Percentiles rank a stretch among this genome's conserved stretches.
phyloP scores from a whole-genome alignment of 2,888 invertebrate species.

The Abscondita cerata region DNA sequence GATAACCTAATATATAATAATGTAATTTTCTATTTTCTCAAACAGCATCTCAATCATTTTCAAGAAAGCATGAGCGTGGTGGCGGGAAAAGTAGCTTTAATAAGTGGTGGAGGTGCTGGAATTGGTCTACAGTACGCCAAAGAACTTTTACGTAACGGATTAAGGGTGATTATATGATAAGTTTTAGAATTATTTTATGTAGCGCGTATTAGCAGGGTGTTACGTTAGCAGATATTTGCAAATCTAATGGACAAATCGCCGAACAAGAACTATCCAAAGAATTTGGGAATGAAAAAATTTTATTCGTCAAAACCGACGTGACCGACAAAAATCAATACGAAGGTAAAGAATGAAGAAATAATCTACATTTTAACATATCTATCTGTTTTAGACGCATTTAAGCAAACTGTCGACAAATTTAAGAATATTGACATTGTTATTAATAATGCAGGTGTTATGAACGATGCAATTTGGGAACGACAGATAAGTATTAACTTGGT shows the following conservation, averaged over 20 bases:
- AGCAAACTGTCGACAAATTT: slow-evolving; percentile 54
- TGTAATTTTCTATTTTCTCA: no score
- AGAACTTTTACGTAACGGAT: slow-evolving; percentile 39
- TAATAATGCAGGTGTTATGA: slow-evolving; percentile 79
- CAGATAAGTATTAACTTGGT: slow-evolving; percentile 62
- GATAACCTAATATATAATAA: no score
- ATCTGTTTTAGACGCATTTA: slow-evolving; percentile 54
- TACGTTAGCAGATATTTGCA: slow-evolving; percentile 38
- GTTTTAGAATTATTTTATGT: neutral
- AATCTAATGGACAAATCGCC: slow-evolving; percentile 63
- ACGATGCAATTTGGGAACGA: slow-evolving; percentile 75
- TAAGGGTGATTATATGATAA: slow-evolving; percentile 31
- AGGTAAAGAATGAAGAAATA: slow-evolving; percentile 57
- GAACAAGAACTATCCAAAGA: slow-evolving; percentile 66
- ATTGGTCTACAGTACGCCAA: slow-evolving; percentile 41
- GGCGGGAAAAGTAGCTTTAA: slow-evolving; percentile 44
- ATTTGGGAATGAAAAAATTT: slow-evolving; percentile 69
- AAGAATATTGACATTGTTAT: slow-evolving; percentile 62
- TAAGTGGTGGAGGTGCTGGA: slow-evolving; percentile 46
- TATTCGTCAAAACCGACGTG: slow-evolving; percentile 74
- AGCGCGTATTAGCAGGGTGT: slow-evolving; percentile 36
- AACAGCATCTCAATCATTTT: no score
- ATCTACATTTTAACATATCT: neutral
- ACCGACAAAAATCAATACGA: slow-evolving; percentile 76
- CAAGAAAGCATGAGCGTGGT: slow-evolving; percentile 23